Evolutionary conservation across 2,888 invertebrate genomes (phyloP).

Genomic region (Drosophila multiciliata): DNA sequence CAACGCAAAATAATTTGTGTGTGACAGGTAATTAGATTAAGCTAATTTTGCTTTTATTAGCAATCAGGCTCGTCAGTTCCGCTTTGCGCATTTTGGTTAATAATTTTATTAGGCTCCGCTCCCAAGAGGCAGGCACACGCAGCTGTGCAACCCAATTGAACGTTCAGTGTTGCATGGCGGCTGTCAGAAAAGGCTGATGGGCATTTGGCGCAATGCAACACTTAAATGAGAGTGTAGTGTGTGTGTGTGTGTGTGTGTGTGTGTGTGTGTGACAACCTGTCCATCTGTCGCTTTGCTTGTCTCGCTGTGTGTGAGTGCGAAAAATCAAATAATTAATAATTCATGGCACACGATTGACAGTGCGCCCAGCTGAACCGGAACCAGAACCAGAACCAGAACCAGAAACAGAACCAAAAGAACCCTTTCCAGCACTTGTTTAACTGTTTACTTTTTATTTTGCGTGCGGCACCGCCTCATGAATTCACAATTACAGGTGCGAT

Average conservation of each 20-base stretch:
- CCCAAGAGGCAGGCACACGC: not conserved
- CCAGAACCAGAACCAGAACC: slow-evolving; percentile 8
- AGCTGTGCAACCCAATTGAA: slow-evolving; percentile 12
- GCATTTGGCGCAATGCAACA: slow-evolving; percentile 77
- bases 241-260: slow-evolving; percentile 9
- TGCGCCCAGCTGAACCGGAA: slow-evolving; percentile 51
- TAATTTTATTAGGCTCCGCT: slow-evolving; percentile 69
- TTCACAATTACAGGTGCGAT: slow-evolving; percentile 78
- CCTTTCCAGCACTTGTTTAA: slow-evolving; percentile 39
- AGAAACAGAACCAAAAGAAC: too few relatives aligned
- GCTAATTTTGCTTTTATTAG: slow-evolving; percentile 82
- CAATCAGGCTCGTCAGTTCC: slow-evolving; percentile 60
- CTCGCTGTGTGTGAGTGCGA: slow-evolving; percentile 48
- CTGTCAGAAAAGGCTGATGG: slow-evolving; percentile 59
- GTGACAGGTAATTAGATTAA: slow-evolving; percentile 83
- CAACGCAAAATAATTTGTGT: slow-evolving; percentile 70
- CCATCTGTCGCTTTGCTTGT: slow-evolving; percentile 10
- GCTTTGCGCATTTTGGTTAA: slow-evolving; percentile 62
- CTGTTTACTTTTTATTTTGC: slow-evolving; percentile 33
- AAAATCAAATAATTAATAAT: slow-evolving; percentile 82
- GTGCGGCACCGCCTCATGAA: slow-evolving; percentile 62
- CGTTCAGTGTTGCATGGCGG: slow-evolving; percentile 44
- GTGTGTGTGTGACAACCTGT: slow-evolving; percentile 9
- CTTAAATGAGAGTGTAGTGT: slow-evolving; percentile 31
- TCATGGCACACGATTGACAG: slow-evolving; percentile 80